Percentiles rank a stretch among this genome's conserved stretches.
Evolutionary conservation across 2,113 vertebrate species (phyloP).

Genomic region (Laticauda laticaudata): DNA sequence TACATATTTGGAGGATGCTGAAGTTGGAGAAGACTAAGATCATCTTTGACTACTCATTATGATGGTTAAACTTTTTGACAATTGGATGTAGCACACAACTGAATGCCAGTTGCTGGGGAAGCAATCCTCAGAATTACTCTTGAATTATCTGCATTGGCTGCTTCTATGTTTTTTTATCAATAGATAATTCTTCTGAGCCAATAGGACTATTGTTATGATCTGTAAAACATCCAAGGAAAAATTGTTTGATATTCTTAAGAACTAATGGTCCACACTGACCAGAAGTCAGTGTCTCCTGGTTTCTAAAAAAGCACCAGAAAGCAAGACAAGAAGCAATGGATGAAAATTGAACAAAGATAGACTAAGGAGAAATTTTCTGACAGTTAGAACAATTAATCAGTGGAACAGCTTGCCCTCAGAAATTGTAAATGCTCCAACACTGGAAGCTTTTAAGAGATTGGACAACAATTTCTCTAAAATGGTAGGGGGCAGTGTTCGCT

Average conservation of each 20-base stretch:
- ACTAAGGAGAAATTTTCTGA: not conserved
- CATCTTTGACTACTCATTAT: not conserved
- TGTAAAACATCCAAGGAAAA: not conserved
- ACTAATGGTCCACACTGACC: not conserved
- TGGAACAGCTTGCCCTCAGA: not conserved
- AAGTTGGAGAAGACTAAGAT: not conserved
- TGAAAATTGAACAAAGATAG: not conserved
- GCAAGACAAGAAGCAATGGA: not conserved
- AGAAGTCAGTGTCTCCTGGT: not conserved
- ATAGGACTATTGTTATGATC: not conserved
- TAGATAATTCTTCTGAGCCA: not conserved
- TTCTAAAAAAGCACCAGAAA: not conserved
- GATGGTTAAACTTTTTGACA: not conserved
- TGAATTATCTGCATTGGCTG: not conserved
- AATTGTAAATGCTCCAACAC: not conserved
- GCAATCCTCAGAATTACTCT: not conserved
- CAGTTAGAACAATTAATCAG: not conserved
- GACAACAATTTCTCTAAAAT: not conserved
- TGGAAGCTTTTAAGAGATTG: not conserved
- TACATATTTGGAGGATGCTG: not conserved
- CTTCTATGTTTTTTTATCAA: not conserved
- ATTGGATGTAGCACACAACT: not conserved
- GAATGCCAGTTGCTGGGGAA: not conserved
- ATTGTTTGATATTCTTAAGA: not conserved
- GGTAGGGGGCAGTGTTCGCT: no score